Evolutionary conservation across 2,797 vertebrate genomes (phyloP).

Genomic region (Aldrovandia affinis): DNA sequence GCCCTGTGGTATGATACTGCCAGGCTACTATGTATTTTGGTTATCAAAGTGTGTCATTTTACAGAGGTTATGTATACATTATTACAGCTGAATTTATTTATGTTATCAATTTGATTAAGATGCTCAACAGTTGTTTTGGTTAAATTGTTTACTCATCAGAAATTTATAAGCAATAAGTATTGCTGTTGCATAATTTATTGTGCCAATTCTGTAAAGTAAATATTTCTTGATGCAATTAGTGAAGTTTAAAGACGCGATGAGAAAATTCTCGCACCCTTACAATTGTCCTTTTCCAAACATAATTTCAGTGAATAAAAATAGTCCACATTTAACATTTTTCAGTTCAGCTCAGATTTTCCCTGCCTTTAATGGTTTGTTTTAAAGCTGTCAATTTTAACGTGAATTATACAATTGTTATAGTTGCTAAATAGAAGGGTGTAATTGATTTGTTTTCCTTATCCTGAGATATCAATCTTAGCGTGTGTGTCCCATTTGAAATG

Average conservation of each 20-base stretch:
- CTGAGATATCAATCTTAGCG: constrained; percentile 18
- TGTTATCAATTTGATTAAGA: constrained; percentile 8
- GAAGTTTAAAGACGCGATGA: background rate
- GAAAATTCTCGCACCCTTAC: background rate
- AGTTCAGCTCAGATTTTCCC: background rate
- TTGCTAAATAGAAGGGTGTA: background rate
- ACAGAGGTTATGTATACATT: background rate
- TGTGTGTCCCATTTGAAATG: constrained; percentile 15
- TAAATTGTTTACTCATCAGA: constrained; percentile 33
- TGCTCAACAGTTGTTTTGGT: constrained; percentile 28
- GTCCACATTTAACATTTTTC: background rate
- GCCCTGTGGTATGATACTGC: background rate
- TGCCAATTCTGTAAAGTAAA: constrained; percentile 29
- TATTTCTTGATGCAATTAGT: constrained; percentile 24
- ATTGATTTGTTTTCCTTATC: background rate
- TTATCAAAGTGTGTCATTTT: background rate
- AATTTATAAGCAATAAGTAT: constrained; percentile 35
- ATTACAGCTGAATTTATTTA: background rate
- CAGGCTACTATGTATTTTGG: background rate
- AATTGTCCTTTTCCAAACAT: background rate
- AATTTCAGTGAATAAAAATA: background rate
- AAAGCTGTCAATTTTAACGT: background rate
- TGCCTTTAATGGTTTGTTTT: background rate
- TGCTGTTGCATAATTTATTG: constrained; percentile 34
- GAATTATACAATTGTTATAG: background rate